Percentiles rank a stretch among this genome's conserved stretches.
Conservation (phyloP, 2,797 vertebrate genomes). For the Lutjanus argentimaculatus region DNA sequence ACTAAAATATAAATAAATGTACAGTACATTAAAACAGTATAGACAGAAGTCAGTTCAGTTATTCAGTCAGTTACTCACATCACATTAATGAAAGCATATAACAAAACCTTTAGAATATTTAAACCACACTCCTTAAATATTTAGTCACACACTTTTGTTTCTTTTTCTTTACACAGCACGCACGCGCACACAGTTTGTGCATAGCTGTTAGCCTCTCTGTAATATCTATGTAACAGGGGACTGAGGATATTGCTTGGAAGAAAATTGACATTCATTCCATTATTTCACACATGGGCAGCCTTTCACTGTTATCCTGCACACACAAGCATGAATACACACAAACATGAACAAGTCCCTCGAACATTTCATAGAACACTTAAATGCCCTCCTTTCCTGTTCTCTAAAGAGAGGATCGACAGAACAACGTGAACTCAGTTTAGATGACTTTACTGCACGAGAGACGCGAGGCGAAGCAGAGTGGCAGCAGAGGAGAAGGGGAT, state of each 20-base stretch:
- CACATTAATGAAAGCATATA: neutral
- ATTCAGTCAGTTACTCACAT: neutral
- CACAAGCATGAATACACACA: neutral
- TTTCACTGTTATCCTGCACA: slow-evolving; percentile 1
- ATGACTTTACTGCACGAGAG: neutral
- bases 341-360: neutral
- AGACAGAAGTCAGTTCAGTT: neutral
- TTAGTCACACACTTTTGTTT: neutral
- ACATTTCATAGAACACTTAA: neutral
- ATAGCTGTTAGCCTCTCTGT: neutral
- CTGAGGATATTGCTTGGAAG: slow-evolving; percentile 22
- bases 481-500: neutral
- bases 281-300: slow-evolving; percentile 33
- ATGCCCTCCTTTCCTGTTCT: neutral
- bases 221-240: slow-evolving; percentile 10
- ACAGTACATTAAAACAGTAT: neutral
- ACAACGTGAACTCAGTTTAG: neutral
- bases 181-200: neutral
- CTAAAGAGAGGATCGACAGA: neutral
- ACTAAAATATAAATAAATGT: neutral
- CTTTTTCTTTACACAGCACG: neutral
- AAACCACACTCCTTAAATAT: neutral
- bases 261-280: slow-evolving; percentile 38
- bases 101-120: neutral
- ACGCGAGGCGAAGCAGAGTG: neutral